These are phyloP conservation scores for Arctia plantaginis DNA, from an alignment of 2,888 invertebrate species.

Conservation along the genomic window DNA sequence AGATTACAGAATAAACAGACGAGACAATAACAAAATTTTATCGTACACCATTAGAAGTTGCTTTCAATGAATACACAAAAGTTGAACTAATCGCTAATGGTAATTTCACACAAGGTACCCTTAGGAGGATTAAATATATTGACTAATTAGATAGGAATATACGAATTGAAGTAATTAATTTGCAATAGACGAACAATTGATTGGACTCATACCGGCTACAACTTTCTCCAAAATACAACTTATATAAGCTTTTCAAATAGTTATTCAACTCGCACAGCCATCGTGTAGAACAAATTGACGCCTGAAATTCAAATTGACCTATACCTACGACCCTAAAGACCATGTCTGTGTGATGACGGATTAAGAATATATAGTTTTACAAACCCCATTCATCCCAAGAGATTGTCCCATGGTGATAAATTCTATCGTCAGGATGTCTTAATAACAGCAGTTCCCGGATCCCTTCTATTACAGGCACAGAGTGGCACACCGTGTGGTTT, in stretches of 20 bases:
- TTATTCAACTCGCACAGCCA: neutral
- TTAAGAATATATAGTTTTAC: too few relatives aligned
- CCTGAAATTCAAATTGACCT: neutral
- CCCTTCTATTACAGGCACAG: too few relatives aligned
- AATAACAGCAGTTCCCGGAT: too few relatives aligned
- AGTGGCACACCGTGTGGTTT: too few relatives aligned
- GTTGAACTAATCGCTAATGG: neutral
- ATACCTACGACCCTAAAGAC: neutral
- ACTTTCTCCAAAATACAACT: neutral
- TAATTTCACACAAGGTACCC: neutral
- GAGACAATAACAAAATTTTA: neutral
- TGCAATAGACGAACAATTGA: too few relatives aligned
- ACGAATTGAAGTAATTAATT: too few relatives aligned
- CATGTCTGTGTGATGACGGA: too few relatives aligned
- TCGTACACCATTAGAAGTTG: neutral
- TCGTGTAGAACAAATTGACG: neutral
- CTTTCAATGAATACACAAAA: neutral
- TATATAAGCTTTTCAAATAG: neutral
- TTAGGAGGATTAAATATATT: neutral
- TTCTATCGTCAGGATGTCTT: too few relatives aligned
- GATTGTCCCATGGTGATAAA: too few relatives aligned
- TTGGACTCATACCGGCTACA: too few relatives aligned
- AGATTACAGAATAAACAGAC: slow-evolving; percentile 55
- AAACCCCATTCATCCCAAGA: too few relatives aligned
- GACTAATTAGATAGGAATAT: too few relatives aligned